Conservation (phyloP, 2,797 vertebrate species). For the Pipistrellus kuhlii region DNA sequence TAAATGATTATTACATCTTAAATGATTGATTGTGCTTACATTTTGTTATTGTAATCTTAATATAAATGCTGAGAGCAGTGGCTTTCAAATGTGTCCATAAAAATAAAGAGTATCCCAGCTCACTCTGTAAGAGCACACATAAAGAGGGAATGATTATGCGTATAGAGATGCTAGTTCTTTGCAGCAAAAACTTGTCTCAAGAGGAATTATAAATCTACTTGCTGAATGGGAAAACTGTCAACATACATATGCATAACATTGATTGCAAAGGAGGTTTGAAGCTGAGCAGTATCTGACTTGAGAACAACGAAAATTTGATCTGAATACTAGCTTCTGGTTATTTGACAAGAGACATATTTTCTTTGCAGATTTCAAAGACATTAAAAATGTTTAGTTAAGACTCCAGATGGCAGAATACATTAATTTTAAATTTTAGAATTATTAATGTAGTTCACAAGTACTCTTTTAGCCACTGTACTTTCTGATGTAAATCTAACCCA, state of each 20-base stretch:
- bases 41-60: slow-evolving; percentile 55
- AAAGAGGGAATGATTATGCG: slow-evolving; percentile 51
- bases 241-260: slow-evolving; percentile 58
- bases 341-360: slow-evolving; percentile 74
- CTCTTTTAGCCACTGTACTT: slow-evolving; percentile 65
- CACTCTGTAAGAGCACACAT: slow-evolving; percentile 42
- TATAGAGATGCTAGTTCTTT: slow-evolving; percentile 56
- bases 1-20: slow-evolving; percentile 62
- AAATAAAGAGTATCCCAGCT: slow-evolving; percentile 61
- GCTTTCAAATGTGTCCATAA: slow-evolving; percentile 68
- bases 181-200: slow-evolving; percentile 55
- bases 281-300: slow-evolving; percentile 66
- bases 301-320: slow-evolving; percentile 66
- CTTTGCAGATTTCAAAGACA: slow-evolving; percentile 68
- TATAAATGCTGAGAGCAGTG: slow-evolving; percentile 63
- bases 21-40: slow-evolving; percentile 49
- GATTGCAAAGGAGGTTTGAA: slow-evolving; percentile 39
- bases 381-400: slow-evolving; percentile 74
- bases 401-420: slow-evolving; percentile 76
- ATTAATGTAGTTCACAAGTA: slow-evolving; percentile 64
- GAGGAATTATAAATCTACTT: slow-evolving; percentile 66
- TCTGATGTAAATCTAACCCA: slow-evolving; percentile 55
- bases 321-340: slow-evolving; percentile 53
- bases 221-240: slow-evolving; percentile 58
- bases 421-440: slow-evolving; percentile 78